Conservation (phyloP, 2,888 invertebrate genomes). For the Thymelicus acteon region DNA sequence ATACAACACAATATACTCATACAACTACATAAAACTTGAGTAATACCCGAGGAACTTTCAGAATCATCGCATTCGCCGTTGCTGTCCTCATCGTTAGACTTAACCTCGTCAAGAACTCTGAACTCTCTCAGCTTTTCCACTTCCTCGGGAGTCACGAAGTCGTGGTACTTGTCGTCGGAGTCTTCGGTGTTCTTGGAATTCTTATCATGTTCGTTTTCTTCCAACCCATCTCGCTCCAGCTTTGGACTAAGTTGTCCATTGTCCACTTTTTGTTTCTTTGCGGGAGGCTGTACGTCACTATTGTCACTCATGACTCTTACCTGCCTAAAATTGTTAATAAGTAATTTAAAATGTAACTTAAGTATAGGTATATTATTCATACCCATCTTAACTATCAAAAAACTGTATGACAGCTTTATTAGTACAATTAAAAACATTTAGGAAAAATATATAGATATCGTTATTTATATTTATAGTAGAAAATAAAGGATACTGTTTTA, state of each 20-base stretch:
- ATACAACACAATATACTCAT: neutral
- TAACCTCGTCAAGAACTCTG: constrained; percentile 76
- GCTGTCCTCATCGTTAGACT: constrained; percentile 73
- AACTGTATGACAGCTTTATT: too few relatives aligned
- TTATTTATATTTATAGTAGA: too few relatives aligned
- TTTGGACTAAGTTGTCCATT: neutral
- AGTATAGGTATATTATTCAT: too few relatives aligned
- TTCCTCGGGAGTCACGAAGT: constrained; percentile 63
- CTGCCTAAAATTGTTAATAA: constrained; percentile 42
- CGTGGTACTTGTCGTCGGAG: constrained; percentile 53
- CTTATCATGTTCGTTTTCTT: constrained; percentile 44
- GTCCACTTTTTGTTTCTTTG: constrained; percentile 58
- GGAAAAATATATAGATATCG: too few relatives aligned
- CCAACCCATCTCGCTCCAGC: neutral
- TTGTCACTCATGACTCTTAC: constrained; percentile 26
- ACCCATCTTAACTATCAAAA: too few relatives aligned
- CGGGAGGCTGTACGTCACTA: constrained; percentile 48
- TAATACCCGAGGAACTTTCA: constrained; percentile 65
- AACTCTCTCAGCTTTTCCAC: constrained; percentile 70
- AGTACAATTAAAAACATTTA: too few relatives aligned
- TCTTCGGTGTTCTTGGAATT: constrained; percentile 42
- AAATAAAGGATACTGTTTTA: too few relatives aligned
- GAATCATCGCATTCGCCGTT: constrained; percentile 69
- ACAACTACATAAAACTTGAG: neutral
- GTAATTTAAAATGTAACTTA: neutral